Conservation (phyloP, 1,140 invertebrate species). For the Caenorhabditis tropicalis region DNA sequence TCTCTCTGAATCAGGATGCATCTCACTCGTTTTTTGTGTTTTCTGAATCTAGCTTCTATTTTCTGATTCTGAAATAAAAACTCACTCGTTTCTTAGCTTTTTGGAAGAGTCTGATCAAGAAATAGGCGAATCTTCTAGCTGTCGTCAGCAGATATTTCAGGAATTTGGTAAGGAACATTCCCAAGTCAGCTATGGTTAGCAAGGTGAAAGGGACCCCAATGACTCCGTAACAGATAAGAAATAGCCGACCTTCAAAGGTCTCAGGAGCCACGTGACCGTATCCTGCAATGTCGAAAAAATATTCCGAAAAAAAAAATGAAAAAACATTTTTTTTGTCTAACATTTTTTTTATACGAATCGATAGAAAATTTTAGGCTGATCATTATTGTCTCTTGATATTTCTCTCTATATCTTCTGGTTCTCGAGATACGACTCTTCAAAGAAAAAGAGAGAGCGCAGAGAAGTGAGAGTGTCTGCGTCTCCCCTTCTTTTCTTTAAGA, state of each 20-base stretch:
- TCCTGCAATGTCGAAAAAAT: conserved; percentile 70
- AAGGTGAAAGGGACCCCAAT: conserved; percentile 67
- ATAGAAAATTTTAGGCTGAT: too few species aligned
- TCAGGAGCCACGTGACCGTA: conserved; percentile 75
- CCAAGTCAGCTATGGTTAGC: conserved; percentile 64
- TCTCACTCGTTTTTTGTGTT: not conserved
- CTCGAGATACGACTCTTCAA: too few species aligned
- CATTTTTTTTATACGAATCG: too few species aligned
- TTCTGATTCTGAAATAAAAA: not conserved
- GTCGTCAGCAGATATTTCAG: conserved; percentile 44
- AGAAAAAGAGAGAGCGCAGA: too few species aligned
- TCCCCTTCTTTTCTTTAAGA: too few species aligned
- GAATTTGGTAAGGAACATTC: conserved; percentile 63
- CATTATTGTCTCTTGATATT: too few species aligned
- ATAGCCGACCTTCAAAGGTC: conserved; percentile 69
- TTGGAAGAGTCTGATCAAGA: not conserved
- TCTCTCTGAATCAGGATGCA: not conserved
- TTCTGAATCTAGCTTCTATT: not conserved
- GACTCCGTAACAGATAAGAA: conserved; percentile 65
- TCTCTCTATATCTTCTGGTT: too few species aligned
- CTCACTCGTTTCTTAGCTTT: not conserved
- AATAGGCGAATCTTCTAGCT: not conserved
- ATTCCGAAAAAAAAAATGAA: too few species aligned
- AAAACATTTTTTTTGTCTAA: too few species aligned
- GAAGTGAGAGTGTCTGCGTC: too few species aligned